Percentiles rank a stretch among this genome's conserved stretches.
Conservation (phyloP, 2,888 invertebrate species). For the Tipula lateralis region DNA sequence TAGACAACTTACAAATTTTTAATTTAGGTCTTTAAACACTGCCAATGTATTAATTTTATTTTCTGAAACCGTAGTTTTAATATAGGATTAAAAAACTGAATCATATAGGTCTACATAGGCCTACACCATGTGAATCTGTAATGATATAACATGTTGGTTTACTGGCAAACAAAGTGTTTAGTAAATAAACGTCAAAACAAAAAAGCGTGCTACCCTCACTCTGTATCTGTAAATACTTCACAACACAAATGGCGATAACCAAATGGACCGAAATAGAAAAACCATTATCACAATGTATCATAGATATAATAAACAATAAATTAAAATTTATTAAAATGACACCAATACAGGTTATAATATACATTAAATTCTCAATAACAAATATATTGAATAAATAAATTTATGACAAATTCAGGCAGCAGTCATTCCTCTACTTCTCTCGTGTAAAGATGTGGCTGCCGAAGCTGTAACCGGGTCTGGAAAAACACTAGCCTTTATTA, state of each 20-base stretch:
- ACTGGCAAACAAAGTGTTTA: no score
- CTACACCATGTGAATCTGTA: no score
- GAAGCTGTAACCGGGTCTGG: slow-evolving; percentile 99
- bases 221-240: neutral
- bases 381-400: neutral
- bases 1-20: no score
- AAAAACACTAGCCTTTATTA: slow-evolving; percentile 92
- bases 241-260: neutral
- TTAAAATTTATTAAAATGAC: slow-evolving; percentile 56
- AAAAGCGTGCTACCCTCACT: neutral
- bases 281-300: slow-evolving; percentile 51
- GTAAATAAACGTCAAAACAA: neutral
- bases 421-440: slow-evolving; percentile 80
- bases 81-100: no score
- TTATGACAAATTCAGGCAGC: slow-evolving; percentile 61
- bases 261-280: slow-evolving; percentile 49
- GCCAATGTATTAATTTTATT: no score
- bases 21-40: no score
- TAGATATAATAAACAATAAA: slow-evolving; percentile 50
- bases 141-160: no score
- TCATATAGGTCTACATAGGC: no score
- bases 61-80: no score
- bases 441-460: slow-evolving; percentile 93
- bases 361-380: no score
- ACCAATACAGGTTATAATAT: slow-evolving; percentile 51